Evolutionary conservation across 2,888 invertebrate species (phyloP).

Genomic region (Archips crataeganus): DNA sequence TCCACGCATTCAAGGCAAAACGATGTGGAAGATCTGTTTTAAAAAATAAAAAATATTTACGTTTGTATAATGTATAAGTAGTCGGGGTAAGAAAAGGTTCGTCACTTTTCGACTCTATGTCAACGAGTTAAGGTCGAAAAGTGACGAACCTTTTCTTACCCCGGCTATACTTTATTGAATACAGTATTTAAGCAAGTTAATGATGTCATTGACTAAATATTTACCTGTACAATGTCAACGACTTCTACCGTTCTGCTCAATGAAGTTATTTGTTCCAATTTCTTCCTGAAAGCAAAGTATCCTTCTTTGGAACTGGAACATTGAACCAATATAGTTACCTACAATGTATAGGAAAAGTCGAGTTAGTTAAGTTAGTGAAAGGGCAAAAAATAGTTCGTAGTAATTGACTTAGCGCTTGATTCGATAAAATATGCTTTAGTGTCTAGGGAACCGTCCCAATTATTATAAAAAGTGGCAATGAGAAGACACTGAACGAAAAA

Average conservation of each 20-base stretch:
- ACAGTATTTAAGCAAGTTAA: too few species aligned
- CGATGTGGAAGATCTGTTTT: too few species aligned
- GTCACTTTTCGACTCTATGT: too few species aligned
- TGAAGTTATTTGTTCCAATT: slow-evolving; percentile 23
- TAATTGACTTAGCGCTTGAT: slow-evolving; percentile 10
- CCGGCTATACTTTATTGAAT: too few species aligned
- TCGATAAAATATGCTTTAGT: not conserved
- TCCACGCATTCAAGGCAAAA: too few species aligned
- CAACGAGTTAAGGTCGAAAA: too few species aligned
- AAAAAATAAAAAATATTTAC: too few species aligned
- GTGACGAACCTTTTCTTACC: too few species aligned
- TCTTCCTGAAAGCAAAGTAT: slow-evolving; percentile 15
- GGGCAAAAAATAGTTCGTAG: slow-evolving; percentile 5
- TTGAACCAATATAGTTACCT: slow-evolving; percentile 18
- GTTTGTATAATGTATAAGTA: too few species aligned
- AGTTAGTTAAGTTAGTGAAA: slow-evolving; percentile 15
- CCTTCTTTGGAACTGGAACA: slow-evolving; percentile 13
- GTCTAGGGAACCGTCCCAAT: not conserved
- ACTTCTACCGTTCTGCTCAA: not conserved
- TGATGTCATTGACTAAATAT: not conserved
- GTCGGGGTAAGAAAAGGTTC: too few species aligned
- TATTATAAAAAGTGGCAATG: not conserved
- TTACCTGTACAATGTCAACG: not conserved
- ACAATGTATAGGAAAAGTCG: slow-evolving; percentile 5
- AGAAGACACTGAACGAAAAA: not conserved